Conservation (phyloP, 2,888 invertebrate genomes). For the Parasteatoda lunata region DNA sequence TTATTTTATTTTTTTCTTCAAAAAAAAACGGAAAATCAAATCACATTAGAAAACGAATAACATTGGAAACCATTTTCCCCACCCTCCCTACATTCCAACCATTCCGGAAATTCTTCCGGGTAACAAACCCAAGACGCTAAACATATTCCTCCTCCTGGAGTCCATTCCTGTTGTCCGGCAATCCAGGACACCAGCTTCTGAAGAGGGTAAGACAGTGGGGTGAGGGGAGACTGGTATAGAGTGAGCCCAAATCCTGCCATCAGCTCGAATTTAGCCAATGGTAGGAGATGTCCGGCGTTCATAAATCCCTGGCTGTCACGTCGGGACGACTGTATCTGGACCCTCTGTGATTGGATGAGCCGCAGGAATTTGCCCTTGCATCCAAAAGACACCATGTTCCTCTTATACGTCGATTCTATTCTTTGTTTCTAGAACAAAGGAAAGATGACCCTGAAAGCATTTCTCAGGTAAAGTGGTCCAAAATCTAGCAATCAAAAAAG, state of each 20-base stretch:
- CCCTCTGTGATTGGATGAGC: slow-evolving; percentile 67
- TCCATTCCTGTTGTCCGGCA: not conserved
- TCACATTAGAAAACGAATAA: not conserved
- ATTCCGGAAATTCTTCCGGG: not conserved
- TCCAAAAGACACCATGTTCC: slow-evolving; percentile 64
- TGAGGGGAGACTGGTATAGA: slow-evolving; percentile 11
- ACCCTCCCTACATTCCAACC: not conserved
- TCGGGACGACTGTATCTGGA: slow-evolving; percentile 53
- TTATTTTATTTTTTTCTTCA: not conserved
- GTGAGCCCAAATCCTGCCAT: slow-evolving; percentile 71
- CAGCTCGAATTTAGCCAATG: slow-evolving; percentile 66
- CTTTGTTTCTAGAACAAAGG: slow-evolving; percentile 4
- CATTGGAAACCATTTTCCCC: not conserved
- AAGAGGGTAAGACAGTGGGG: slow-evolving; percentile 2
- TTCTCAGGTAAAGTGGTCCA: not conserved
- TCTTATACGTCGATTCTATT: slow-evolving; percentile 8
- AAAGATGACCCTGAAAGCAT: slow-evolving; percentile 25
- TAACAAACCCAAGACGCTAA: not conserved
- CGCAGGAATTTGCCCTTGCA: slow-evolving; percentile 55
- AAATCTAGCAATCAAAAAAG: not conserved
- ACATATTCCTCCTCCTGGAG: not conserved
- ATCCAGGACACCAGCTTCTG: not conserved
- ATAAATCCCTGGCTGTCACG: slow-evolving; percentile 66
- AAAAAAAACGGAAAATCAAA: not conserved
- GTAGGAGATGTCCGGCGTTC: slow-evolving; percentile 59